Evolutionary conservation across 1,140 invertebrate genomes (phyloP), one percentile per base, ranked within the genome.

Genomic region (Leptinotarsa lineolata): DNA sequence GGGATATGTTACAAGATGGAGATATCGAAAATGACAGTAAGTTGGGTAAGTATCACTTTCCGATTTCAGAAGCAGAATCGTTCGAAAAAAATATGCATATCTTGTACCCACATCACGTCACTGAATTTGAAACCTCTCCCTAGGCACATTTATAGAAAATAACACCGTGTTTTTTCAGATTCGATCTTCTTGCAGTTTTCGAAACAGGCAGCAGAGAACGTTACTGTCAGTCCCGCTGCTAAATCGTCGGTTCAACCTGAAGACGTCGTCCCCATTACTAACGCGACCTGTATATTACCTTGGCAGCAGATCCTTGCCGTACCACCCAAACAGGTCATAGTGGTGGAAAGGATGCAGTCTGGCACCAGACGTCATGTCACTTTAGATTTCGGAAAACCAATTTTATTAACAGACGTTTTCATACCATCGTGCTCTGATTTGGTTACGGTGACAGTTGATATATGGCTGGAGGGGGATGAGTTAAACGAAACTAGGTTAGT

Each of bases 271-370:
- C 16, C 64, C 12, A 13, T 46, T 12, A 20, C 21, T 2, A 46
- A 60, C 18, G 13, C 58, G 6, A 70, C 63, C 24, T 54, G 70
- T 30, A 21, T 39, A n/a, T 65, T 78, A 20, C 77, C 81, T 0
- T 84, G 82, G 82, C 83, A 84, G 74, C 82, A 84, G 58, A 71
- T 84, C 18, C 59, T 84, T 16, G 73, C 81, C 12, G 66, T 79
- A 2, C 82, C 83, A 20, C 77, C 82, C 12, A 80, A 81, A 72
- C 83, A 84, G 73, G 82, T 93, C 77, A 89, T 97, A 65, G 91
- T 97, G n/a, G 94, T 97, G 60, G 95, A 97, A 83, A 88, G 95
- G 74, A 96, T 97, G 93, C 94, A 96, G 85, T 95, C 94, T 21
- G 94, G 92, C 77, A 94, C 94, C 54, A 85, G 92, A 16, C 88